A percentile compares a stretch with the other conserved stretches of the same genome.
Conservation (phyloP, 2,113 vertebrate species). For the Bos taurus region DNA sequence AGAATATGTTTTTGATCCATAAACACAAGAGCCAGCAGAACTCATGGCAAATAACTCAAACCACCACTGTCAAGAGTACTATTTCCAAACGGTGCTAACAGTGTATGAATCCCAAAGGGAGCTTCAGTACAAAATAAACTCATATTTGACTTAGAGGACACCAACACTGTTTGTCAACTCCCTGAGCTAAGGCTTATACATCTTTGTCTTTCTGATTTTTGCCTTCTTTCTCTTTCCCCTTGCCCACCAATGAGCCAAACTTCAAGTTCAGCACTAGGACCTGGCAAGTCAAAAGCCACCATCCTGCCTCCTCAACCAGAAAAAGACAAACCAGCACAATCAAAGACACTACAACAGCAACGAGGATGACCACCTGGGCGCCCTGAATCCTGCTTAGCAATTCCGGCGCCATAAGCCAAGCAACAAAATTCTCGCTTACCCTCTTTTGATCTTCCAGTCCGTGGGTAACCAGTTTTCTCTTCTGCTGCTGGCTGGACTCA, state of each 20-base stretch:
- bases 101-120: not conserved
- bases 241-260: not conserved
- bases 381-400: constrained; percentile 23
- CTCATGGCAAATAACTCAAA: constrained; percentile 22
- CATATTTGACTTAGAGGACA: not conserved
- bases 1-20: constrained; percentile 29
- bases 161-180: not conserved
- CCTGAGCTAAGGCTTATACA: not conserved
- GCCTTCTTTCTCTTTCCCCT: not conserved
- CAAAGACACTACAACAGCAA: not conserved
- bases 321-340: not conserved
- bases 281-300: not conserved
- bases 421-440: constrained; percentile 83
- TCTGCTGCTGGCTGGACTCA: constrained; percentile 89
- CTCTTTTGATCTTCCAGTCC: constrained; percentile 97
- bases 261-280: not conserved
- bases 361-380: not conserved
- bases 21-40: constrained; percentile 41
- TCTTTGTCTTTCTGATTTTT: not conserved
- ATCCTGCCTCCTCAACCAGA: not conserved
- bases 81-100: constrained; percentile 17
- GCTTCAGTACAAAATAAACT: not conserved
- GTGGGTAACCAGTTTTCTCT: constrained; percentile 91
- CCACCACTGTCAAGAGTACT: not conserved
- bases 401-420: constrained; percentile 35